Evolutionary conservation across 2,797 vertebrate species (phyloP).

Genomic region (Thalassophryne amazonica): DNA sequence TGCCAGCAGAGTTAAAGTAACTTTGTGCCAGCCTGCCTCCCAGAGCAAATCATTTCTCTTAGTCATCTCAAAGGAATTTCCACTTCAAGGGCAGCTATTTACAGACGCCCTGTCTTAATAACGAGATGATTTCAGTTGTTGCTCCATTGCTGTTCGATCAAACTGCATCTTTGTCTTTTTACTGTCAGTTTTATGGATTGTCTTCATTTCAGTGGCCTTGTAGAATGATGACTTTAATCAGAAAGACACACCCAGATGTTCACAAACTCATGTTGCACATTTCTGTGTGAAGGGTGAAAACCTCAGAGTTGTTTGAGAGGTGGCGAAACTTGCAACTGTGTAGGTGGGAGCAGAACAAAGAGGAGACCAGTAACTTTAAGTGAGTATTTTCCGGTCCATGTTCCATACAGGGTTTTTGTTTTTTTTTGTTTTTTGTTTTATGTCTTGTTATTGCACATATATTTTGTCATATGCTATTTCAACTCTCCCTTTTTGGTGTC

Average conservation of each 20-base stretch:
- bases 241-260: constrained; percentile 26
- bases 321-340: constrained; percentile 96
- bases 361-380: constrained; percentile 92
- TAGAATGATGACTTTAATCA: constrained; percentile 32
- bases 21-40: constrained; percentile 28
- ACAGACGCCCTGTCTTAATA: constrained; percentile 36
- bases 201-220: constrained; percentile 29
- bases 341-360: constrained; percentile 91
- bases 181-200: constrained; percentile 1
- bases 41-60: constrained; percentile 44
- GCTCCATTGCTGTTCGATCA: not conserved
- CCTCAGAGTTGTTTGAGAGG: constrained; percentile 93
- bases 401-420: too few relatives aligned
- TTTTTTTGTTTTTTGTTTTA: too few relatives aligned
- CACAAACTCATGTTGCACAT: constrained; percentile 41
- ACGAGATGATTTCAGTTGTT: constrained; percentile 18
- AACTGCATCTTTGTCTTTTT: not conserved
- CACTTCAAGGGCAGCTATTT: constrained; percentile 71
- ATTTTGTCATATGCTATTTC: too few relatives aligned
- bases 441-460: too few relatives aligned
- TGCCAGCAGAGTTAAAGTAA: constrained; percentile 28
- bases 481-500: constrained; percentile 7
- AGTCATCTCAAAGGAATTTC: constrained; percentile 49
- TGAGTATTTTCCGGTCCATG: constrained; percentile 54
- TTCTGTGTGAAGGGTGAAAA: constrained; percentile 88